Base-by-base conservation (phyloP, 2,888 invertebrate species). In the Eupithecia dodoneata region DNA sequence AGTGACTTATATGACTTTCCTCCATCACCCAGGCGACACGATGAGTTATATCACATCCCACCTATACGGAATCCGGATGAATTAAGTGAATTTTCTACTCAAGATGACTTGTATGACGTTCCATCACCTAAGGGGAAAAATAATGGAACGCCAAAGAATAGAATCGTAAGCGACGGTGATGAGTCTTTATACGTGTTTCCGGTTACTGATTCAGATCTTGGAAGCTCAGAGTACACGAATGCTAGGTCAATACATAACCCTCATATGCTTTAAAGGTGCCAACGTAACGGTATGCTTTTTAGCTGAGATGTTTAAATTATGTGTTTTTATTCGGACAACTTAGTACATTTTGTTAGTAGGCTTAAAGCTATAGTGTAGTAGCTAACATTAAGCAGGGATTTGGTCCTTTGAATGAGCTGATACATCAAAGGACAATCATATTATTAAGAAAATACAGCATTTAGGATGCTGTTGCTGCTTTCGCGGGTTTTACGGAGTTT, bases 1-100 rank as follows among this genome's bases (percentile, higher is more conserved):
- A 69, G 47, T 18, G 66, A 72, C 13, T 44, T 49, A 69, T 71
- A 76, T 47, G 75, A 79, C 55, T 55, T 65, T 47, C 80, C 80
- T 18, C 44, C 69, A 15, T n/a, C 44, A 52, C 41, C 30, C 7
- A 76, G 72, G 30, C 47, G 63, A 6, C 42, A 63, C 15, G 42
- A 67, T 55, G 71, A 45, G 63, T 66, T 66, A 44, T 30, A 52
- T 42, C 69, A 76, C 47, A 59, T 63, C 10, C 59, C 74, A 18
- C 18, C 63, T 2, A 47, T 49, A 65, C 47, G 47, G 2, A 49
- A 66, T 15, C 15, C 13, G 15, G 6, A 66, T 42, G 42, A 66
- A 18, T 4, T n/a, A 18, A 3, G 30, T 4, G 4, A 30, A 10
- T 18, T 63, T 15, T 5, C 42, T 6, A 3, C 7, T 42, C 6